Conservation (phyloP, 2,888 invertebrate genomes). For the Acleris literana region DNA sequence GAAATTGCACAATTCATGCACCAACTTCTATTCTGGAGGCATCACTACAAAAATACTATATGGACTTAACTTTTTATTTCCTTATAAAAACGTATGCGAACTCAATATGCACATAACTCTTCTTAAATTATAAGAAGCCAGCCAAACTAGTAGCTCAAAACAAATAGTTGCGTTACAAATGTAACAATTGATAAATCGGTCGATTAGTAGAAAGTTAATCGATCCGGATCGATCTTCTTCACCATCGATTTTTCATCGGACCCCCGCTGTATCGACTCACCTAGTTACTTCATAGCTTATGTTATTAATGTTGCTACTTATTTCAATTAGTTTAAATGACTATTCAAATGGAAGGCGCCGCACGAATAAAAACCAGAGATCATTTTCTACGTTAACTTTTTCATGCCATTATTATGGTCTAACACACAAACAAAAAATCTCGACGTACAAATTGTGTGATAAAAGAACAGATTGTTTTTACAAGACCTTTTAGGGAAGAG, state of each 20-base stretch:
- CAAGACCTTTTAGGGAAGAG: too few species aligned
- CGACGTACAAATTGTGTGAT: too few species aligned
- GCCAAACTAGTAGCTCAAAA: constrained; percentile 25
- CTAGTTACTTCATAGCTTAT: constrained; percentile 29
- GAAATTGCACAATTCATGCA: too few species aligned
- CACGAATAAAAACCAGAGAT: constrained; percentile 17
- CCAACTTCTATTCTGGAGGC: too few species aligned
- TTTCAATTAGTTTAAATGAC: constrained; percentile 26
- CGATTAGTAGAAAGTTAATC: constrained; percentile 36
- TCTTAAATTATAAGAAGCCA: not conserved
- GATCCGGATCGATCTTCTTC: constrained; percentile 31
- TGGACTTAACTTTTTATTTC: too few species aligned
- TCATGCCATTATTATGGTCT: too few species aligned
- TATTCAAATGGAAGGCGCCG: constrained; percentile 2
- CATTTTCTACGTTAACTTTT: not conserved
- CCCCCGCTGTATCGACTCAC: constrained; percentile 26
- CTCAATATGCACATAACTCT: not conserved
- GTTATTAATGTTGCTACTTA: constrained; percentile 19
- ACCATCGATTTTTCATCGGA: constrained; percentile 29
- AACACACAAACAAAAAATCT: too few species aligned
- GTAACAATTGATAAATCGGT: constrained; percentile 36
- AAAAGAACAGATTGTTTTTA: too few species aligned
- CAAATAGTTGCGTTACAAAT: constrained; percentile 29
- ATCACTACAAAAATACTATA: too few species aligned
- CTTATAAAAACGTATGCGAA: too few species aligned